Base-by-base conservation (phyloP, 2,888 invertebrate genomes). In the Eutolmus rufibarbis region DNA sequence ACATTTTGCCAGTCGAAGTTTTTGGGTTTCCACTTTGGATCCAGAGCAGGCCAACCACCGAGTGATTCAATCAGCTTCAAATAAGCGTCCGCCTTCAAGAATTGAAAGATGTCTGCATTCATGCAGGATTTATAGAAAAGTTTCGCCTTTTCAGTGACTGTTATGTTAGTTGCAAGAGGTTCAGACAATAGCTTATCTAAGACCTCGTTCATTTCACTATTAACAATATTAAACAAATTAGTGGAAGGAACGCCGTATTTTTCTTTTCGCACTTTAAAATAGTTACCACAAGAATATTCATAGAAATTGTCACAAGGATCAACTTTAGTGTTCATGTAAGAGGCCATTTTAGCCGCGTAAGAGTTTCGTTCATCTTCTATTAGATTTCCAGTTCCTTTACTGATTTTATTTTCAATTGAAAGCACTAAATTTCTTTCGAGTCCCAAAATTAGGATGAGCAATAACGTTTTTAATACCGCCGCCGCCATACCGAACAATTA, bases 261-360 rank as follows among this genome's bases (percentile, higher is more conserved):
- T 3, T 46, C n/a, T 28, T 74, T 40, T 14, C 43, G 43, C 0
- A 57, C 46, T 23, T 85, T 74, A n/a, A 85, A 57, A 23, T n/a
- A 86, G 19, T 86, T 76, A 0, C 86, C 86, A 16, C 86, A 86
- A 8, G 86, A 37, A 51, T 86, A 86, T 23, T 46, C n/a, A 40
- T 86, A 76, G 28, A 86, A 86, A 51, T 86, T 77, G 5, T 76
- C 56, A 23, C 86, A 86, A 5, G 86, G 86, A 76, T 86, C 76
- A 0, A 23, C 5, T 2, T 19, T 19, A 0, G 1, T n/a, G 37
- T 86, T 34, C 86, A 86, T 86, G 16, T 86, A 74, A 14, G 85
- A 74, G 14, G 40, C 28, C 74, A 85, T 85, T 12, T 14, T 19
- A 40, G 31, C 14, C 5, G 74, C 74, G 31, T 85, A 57, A 7